phyloP scores from a whole-genome alignment of 2,113 vertebrate species.

The Rhodinocichla rosea region DNA sequence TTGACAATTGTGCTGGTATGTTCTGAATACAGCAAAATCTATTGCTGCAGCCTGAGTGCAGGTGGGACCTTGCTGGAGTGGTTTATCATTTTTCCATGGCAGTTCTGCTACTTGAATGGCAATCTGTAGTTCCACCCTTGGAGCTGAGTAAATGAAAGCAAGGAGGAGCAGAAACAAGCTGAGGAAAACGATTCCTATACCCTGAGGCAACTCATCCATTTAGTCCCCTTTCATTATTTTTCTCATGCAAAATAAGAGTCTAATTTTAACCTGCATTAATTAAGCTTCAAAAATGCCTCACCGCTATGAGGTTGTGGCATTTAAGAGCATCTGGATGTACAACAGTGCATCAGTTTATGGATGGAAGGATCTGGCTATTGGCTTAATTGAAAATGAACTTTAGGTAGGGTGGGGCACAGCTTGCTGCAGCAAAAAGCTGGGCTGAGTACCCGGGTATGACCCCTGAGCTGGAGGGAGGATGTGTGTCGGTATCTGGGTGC shows the following conservation, averaged over 20 bases:
- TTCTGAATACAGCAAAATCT: background rate
- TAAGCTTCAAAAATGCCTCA: background rate
- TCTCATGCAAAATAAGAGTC: background rate
- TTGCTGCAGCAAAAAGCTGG: background rate
- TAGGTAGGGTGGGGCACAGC: background rate
- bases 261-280: background rate
- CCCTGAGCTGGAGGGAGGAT: background rate
- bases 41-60: background rate
- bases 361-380: background rate
- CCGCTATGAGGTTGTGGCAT: accelerated
- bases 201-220: background rate
- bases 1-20: background rate
- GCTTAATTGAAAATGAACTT: background rate
- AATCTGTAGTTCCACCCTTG: background rate
- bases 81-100: background rate
- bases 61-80: background rate
- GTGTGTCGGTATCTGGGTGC: background rate
- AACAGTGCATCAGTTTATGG: background rate
- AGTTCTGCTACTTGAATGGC: background rate
- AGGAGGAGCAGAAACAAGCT: background rate
- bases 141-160: background rate
- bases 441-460: accelerated
- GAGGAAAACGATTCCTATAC: background rate
- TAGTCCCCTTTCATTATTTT: background rate
- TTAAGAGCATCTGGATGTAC: background rate